These are phyloP conservation scores for Amazona guildingii DNA, from an alignment of 2,113 vertebrate species.

Conservation along the genomic window DNA sequence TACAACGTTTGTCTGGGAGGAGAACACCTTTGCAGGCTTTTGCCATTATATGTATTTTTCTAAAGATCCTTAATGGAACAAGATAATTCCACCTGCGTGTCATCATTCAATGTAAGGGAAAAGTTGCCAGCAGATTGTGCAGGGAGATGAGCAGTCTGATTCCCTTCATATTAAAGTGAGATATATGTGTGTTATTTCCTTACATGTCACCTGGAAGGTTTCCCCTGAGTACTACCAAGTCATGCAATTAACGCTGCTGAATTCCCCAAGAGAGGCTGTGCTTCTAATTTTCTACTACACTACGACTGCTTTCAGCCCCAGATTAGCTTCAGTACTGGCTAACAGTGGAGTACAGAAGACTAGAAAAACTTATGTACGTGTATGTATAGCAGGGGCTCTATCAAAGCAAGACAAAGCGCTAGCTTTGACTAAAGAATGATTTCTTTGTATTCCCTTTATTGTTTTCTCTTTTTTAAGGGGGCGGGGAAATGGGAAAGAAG, in stretches of 20 bases:
- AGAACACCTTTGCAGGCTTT: neutral
- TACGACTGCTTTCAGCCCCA: neutral
- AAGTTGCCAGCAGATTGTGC: constrained; percentile 7
- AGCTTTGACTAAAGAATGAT: neutral
- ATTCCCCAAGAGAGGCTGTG: neutral
- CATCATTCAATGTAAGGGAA: neutral
- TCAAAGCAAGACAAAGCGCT: neutral
- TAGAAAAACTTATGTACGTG: neutral
- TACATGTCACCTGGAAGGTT: constrained; percentile 34
- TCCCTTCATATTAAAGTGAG: constrained; percentile 32
- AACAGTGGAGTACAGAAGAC: neutral
- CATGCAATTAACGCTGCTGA: constrained; percentile 27
- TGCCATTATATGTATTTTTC: constrained; percentile 4
- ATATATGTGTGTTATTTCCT: constrained; percentile 41
- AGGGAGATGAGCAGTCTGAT: neutral
- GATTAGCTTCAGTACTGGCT: neutral
- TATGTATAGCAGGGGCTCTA: neutral
- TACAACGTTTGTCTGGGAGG: neutral
- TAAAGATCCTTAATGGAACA: constrained; percentile 18
- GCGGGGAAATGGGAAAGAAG: neutral
- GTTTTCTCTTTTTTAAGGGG: neutral
- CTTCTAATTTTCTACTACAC: neutral
- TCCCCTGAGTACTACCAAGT: constrained; percentile 20
- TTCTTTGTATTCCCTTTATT: neutral
- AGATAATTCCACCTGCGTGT: constrained; percentile 8